phyloP scores from a whole-genome alignment of 2,797 vertebrate genomes.

The Semotilus atromaculatus region DNA sequence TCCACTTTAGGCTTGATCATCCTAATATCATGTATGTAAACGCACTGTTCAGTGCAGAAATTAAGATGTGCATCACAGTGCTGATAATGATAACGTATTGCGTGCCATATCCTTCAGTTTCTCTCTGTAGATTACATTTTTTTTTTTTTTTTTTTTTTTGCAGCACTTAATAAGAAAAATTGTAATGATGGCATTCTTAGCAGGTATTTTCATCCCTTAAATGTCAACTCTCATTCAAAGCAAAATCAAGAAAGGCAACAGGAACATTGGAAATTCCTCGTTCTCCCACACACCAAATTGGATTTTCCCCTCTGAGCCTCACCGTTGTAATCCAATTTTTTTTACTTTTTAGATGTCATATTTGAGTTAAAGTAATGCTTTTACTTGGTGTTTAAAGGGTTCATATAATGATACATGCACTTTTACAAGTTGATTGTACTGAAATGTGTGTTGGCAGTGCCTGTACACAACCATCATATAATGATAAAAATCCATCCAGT shows the following conservation, averaged over 20 bases:
- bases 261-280: slow-evolving; percentile 22
- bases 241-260: background rate
- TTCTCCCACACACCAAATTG: background rate
- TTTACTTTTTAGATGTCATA: background rate
- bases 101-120: background rate
- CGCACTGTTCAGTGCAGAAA: background rate
- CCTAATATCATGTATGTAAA: background rate
- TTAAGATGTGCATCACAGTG: background rate
- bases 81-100: background rate
- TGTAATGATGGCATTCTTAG: background rate
- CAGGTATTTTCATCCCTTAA: background rate
- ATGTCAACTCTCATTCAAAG: background rate
- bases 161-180: background rate
- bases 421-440: no score
- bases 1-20: background rate
- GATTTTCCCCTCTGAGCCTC: background rate
- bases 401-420: no score
- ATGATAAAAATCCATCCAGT: no score
- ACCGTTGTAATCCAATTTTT: background rate
- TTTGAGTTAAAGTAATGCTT: slow-evolving; percentile 2
- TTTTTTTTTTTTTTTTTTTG: background rate
- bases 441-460: no score
- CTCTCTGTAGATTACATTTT: background rate
- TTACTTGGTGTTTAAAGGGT: background rate
- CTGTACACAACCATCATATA: no score